Base-by-base conservation (phyloP, 2,797 vertebrate species). In the Syncerus caffer region DNA sequence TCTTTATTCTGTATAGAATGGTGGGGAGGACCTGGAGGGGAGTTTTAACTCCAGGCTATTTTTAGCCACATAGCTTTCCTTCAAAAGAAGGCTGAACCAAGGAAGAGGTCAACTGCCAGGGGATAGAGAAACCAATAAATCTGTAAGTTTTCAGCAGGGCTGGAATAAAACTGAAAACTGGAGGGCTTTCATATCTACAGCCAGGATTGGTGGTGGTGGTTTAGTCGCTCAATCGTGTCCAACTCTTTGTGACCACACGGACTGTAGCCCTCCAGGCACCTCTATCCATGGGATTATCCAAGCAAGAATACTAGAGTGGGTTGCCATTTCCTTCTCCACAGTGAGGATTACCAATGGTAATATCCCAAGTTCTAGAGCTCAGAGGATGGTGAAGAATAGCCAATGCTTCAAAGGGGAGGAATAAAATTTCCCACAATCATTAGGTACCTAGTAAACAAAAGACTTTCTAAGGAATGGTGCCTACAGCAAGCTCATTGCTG, bases 191-290 rank as follows among this genome's bases (percentile, higher is more conserved):
- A 10, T 15, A 14, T 7, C 15, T 19, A 9, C 5, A 45, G 5
- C 10, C 4, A 25, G 29, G n/a, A 34, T 55, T 6, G 19, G 67
- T 23, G 64, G 64, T 34, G 64, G n/a, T 71, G 17, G 5, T 71
- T 38, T 71, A 21, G 64, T 12, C 2, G 0, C 19, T 71, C 19
- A 38, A 34, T 71, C 0, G 3, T 23, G 10, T 71, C 19, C 0
- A 5, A 71, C 67, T 71, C 10, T 67, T 67, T 71, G 19, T 12
- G 34, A 71, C 10, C 19, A 67, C 34, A 23, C 0, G 2, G 19
- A 38, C 67, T 23, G 19, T 23, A 38, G 10, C 34, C 19, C 0
- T 0, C 19, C 19, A 71, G 34, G 67, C 67, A 71, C 5, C 10
- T 71, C 64, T 71, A 19, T 71, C 19, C 34, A 23, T 71, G 34